phyloP scores from a whole-genome alignment of 2,113 vertebrate species.

The Colossoma macropomum region DNA sequence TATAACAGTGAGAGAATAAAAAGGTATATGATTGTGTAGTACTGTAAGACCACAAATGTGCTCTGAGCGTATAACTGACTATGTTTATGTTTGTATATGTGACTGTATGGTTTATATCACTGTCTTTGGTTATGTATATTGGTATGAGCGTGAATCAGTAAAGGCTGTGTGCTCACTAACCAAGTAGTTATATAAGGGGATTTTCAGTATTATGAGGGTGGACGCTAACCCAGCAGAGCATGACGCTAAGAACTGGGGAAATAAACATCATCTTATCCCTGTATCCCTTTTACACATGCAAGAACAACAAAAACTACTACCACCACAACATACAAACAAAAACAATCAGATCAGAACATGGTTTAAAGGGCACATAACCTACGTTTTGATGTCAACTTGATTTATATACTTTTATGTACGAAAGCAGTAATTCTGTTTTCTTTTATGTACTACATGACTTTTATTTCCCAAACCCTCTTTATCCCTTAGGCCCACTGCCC shows the following conservation, averaged over 20 bases:
- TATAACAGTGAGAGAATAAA: too few relatives aligned
- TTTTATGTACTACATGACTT: too few relatives aligned
- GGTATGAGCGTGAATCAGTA: neutral
- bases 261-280: neutral
- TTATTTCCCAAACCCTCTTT: too few relatives aligned
- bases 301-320: neutral
- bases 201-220: constrained; percentile 27
- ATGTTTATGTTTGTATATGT: too few relatives aligned
- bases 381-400: neutral
- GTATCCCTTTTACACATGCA: neutral
- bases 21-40: neutral
- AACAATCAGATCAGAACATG: neutral
- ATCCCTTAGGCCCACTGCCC: too few relatives aligned
- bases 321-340: neutral
- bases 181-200: constrained; percentile 31
- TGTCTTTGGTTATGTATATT: neutral
- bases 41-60: too few relatives aligned
- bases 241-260: neutral
- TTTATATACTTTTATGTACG: too few relatives aligned
- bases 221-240: neutral
- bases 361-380: neutral
- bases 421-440: too few relatives aligned
- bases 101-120: neutral
- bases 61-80: too few relatives aligned
- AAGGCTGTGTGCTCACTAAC: neutral